Evolutionary conservation across 2,113 vertebrate genomes (phyloP), one percentile per base, ranked within the genome.

Genomic region (Sinocyclocheilus rhinocerous): DNA sequence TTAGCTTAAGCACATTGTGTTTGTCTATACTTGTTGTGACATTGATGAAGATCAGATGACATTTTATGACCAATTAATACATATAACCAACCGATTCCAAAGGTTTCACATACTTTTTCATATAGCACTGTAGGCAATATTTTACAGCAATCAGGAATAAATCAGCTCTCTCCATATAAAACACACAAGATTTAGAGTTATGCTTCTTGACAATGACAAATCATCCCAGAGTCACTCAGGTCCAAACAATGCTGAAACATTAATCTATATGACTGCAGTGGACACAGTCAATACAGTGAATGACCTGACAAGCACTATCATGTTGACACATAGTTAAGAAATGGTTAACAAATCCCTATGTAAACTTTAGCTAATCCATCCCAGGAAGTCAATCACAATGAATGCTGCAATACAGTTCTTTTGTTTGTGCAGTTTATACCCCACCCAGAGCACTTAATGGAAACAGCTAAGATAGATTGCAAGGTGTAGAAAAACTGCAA

Each of bases 341-440:
- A 76, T 80, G 83, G 82, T 87, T 89, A 77, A 87, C 88, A 89
- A 87, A 89, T 85, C 61, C 83, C 80, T 85, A 82, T 69, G 84
- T 75, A 87, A 87, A 81, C 84, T 77, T 69, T 57, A 67, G 59
- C 73, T 89, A 87, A 89, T 87, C 88, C 88, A 65, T 50, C 33
- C 52, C 85, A 89, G 88, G 88, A 89, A 85, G 88, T 87, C 85
- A 67, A 85, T 20, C 26, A 67, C 63, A 85, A 75, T 87, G 83
- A 87, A 29, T 75, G 13, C 45, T 55, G 77, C 79, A 72, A 83
- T 85, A 84, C 50, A 20, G 76, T n/a, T 39, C 76, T 84, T 65
- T 86, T 80, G 67, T 89, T 86, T 77, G 29, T 84, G 63, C 45
- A 55, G 57, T 80, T 59, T 22, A 77, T 1, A 84, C 83, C 76